Evolutionary conservation across 1,140 invertebrate genomes (phyloP).

Genomic region (Solenopsis invicta): DNA sequence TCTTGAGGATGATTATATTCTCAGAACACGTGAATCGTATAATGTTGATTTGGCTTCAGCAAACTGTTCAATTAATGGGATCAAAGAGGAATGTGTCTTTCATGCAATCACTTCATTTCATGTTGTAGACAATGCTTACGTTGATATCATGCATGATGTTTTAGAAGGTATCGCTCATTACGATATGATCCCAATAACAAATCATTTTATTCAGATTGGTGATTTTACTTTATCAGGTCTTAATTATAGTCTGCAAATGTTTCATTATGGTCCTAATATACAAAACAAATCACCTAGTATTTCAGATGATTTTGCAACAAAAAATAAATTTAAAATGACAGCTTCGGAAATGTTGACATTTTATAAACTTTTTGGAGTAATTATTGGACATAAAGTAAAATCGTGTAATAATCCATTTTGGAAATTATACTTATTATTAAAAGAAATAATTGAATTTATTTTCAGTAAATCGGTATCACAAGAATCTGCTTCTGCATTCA

Average conservation of each 20-base stretch:
- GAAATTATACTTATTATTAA: conserved; percentile 18
- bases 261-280: not conserved
- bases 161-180: too few species aligned
- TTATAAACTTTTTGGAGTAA: conserved; percentile 4
- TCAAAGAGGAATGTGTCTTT: conserved; percentile 8
- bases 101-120: conserved; percentile 21
- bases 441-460: conserved; percentile 16
- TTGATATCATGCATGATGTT: conserved; percentile 1
- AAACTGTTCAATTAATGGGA: conserved; percentile 2
- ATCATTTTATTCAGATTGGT: conserved; percentile 4
- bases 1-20: not conserved
- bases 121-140: not conserved
- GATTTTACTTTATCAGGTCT: conserved; percentile 11
- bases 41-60: not conserved
- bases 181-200: not conserved
- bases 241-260: not conserved
- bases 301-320: conserved; percentile 1
- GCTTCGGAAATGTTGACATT: not conserved
- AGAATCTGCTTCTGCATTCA: not conserved
- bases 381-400: conserved; percentile 5
- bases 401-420: not conserved
- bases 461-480: not conserved
- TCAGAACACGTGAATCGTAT: conserved; percentile 7
- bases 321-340: conserved; percentile 17
- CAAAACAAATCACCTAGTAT: conserved; percentile 21